A percentile compares a stretch with the other conserved stretches of the same genome.
phyloP scores from a whole-genome alignment of 2,797 vertebrate species.

The Rhyacichthys aspro region DNA sequence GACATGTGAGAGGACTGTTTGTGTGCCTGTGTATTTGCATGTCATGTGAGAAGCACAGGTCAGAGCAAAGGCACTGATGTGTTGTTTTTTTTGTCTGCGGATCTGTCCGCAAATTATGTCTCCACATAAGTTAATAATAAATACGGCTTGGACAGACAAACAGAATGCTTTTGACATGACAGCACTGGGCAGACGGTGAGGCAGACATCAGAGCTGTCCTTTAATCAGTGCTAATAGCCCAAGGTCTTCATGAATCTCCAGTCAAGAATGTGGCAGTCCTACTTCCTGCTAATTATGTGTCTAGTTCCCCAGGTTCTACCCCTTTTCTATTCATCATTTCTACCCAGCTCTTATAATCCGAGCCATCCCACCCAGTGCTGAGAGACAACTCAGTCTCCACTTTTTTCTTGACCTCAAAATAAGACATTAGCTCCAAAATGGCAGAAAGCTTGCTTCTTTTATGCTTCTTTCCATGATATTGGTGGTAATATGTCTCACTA shows the following conservation, averaged over 20 bases:
- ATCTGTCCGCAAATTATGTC: slow-evolving; percentile 27
- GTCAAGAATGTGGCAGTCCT: slow-evolving; percentile 55
- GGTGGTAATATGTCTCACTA: no score
- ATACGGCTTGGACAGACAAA: neutral
- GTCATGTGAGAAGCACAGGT: slow-evolving; percentile 41
- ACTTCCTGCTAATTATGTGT: slow-evolving; percentile 74
- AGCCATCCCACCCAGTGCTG: slow-evolving; percentile 18
- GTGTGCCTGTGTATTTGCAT: slow-evolving; percentile 10
- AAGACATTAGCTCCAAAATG: slow-evolving; percentile 54
- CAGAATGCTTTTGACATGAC: slow-evolving; percentile 19
- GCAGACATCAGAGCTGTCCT: slow-evolving; percentile 36
- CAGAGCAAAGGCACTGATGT: slow-evolving; percentile 36
- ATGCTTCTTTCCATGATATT: no score
- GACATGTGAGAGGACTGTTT: slow-evolving; percentile 43
- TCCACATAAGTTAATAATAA: neutral
- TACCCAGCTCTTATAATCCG: slow-evolving; percentile 37
- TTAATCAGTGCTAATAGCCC: slow-evolving; percentile 54
- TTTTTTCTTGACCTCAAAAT: slow-evolving; percentile 79
- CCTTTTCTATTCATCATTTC: slow-evolving; percentile 37
- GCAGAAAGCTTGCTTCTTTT: neutral
- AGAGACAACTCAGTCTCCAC: slow-evolving; percentile 51
- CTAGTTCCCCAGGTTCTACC: slow-evolving; percentile 54
- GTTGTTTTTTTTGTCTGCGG: slow-evolving; percentile 33
- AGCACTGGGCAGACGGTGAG: slow-evolving; percentile 18
- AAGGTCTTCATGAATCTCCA: slow-evolving; percentile 44